Conservation (phyloP, 2,888 invertebrate species). For the Phrixothrix hirtus region DNA sequence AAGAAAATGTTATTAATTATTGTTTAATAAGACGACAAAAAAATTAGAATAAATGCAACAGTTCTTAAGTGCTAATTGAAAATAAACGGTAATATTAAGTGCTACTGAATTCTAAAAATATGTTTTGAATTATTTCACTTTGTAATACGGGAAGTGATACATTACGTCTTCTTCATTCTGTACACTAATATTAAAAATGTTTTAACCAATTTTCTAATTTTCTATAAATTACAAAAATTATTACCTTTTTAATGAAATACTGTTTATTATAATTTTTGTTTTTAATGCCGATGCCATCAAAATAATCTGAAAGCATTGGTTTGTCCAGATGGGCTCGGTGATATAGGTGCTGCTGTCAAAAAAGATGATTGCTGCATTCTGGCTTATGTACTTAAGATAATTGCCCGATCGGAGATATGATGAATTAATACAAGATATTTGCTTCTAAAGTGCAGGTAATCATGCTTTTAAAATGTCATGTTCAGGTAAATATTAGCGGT, state of each 20-base stretch:
- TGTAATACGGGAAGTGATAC: too few species aligned
- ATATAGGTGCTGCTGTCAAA: constrained; percentile 26
- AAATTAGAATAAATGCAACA: too few species aligned
- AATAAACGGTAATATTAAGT: too few species aligned
- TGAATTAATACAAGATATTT: constrained; percentile 43
- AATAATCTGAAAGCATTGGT: constrained; percentile 20
- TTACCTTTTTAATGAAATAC: constrained; percentile 1
- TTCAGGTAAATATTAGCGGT: constrained; percentile 4
- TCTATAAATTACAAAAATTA: too few species aligned
- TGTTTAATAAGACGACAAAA: too few species aligned
- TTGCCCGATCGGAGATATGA: constrained; percentile 42
- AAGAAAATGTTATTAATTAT: too few species aligned
- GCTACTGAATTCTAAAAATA: too few species aligned
- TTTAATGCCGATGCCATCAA: constrained; percentile 17
- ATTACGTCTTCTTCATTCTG: too few species aligned
- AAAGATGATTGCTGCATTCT: constrained; percentile 25
- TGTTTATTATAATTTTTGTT: background rate
- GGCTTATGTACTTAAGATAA: constrained; percentile 49
- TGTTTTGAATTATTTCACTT: too few species aligned
- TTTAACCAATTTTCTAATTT: too few species aligned
- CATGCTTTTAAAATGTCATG: constrained; percentile 33
- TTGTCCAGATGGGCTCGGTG: constrained; percentile 16
- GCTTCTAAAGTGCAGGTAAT: constrained; percentile 38
- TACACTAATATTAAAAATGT: too few species aligned
- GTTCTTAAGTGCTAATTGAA: too few species aligned